phyloP scores from a whole-genome alignment of 1,140 invertebrate genomes.

The Pomacea maculata region DNA sequence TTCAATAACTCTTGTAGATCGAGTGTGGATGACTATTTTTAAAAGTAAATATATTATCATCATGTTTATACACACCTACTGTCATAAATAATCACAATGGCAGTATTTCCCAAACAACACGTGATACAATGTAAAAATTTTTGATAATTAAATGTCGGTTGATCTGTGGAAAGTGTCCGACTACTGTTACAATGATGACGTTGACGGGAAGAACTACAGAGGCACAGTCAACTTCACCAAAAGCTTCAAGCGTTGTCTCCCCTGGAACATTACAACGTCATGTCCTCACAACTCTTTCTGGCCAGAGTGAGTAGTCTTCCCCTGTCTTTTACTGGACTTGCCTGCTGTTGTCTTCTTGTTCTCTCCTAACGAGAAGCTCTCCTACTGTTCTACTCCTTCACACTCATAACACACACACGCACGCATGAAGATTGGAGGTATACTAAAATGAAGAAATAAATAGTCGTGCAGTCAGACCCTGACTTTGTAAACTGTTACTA shows the following conservation, averaged over 20 bases:
- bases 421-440: not conserved
- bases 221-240: constrained; percentile 34
- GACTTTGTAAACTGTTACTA: not conserved
- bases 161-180: not conserved
- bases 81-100: too few relatives aligned
- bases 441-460: too few relatives aligned
- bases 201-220: constrained; percentile 25
- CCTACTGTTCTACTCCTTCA: not conserved
- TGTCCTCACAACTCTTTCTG: too few relatives aligned
- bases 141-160: too few relatives aligned
- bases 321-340: constrained; percentile 5
- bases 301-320: too few relatives aligned
- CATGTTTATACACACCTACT: too few relatives aligned
- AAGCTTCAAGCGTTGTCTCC: constrained; percentile 30
- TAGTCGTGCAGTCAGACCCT: not conserved
- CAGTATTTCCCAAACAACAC: too few relatives aligned
- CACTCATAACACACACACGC: not conserved
- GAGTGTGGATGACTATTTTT: too few relatives aligned
- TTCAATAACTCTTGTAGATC: too few relatives aligned
- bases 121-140: too few relatives aligned
- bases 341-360: constrained; percentile 28
- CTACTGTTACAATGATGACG: not conserved
- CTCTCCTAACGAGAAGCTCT: not conserved
- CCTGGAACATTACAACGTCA: constrained; percentile 21
- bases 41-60: too few relatives aligned